Evolutionary conservation across 2,113 vertebrate genomes (phyloP).

Genomic region (Centropus unirufus): DNA sequence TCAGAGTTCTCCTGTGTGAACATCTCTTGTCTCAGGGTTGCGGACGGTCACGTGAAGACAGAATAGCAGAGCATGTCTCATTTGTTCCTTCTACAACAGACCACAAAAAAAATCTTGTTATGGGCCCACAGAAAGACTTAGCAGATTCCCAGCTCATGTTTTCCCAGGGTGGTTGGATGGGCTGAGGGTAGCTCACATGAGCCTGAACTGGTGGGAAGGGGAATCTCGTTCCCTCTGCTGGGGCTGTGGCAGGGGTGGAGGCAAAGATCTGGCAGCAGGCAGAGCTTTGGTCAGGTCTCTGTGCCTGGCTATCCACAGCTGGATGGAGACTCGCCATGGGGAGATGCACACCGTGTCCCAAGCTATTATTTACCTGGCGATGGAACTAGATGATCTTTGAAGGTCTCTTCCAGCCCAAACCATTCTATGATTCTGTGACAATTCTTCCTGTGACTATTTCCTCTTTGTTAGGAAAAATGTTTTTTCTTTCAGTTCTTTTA

Average conservation of each 20-base stretch:
- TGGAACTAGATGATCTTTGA: too few species aligned
- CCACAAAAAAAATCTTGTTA: not conserved
- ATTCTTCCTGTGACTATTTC: not conserved
- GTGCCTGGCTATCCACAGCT: not conserved
- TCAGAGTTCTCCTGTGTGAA: fast-evolving
- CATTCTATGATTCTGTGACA: not conserved
- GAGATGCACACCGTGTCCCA: fast-evolving
- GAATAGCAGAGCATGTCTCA: not conserved
- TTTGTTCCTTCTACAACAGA: not conserved
- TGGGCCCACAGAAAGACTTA: not conserved
- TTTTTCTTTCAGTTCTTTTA: not conserved
- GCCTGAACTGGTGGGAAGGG: not conserved
- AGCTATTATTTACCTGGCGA: not conserved
- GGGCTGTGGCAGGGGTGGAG: not conserved
- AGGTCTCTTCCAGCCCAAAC: too few species aligned
- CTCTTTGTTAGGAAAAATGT: not conserved
- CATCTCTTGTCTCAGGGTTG: not conserved
- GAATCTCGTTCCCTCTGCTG: not conserved
- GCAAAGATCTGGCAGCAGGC: not conserved
- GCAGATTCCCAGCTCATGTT: not conserved
- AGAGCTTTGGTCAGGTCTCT: not conserved
- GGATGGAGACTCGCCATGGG: not conserved
- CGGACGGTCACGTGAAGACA: not conserved
- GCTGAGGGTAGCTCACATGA: fast-evolving
- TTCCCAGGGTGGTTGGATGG: not conserved